These are phyloP conservation scores for Chamaea fasciata DNA, from an alignment of 2,113 vertebrate genomes.

Conservation along the genomic window DNA sequence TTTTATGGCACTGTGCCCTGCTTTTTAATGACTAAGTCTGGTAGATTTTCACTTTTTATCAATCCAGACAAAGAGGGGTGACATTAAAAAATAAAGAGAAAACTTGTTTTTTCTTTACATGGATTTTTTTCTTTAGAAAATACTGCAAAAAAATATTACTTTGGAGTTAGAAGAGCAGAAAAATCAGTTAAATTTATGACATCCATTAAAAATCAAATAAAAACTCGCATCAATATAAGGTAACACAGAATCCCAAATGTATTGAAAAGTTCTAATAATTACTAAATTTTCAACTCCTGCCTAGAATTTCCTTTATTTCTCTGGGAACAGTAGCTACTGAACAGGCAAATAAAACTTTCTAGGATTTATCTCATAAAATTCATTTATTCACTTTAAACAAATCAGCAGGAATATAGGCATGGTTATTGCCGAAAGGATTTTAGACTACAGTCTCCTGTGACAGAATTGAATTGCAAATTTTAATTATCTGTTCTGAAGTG, in stretches of 20 bases:
- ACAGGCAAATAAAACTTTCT: background rate
- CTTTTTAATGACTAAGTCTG: background rate
- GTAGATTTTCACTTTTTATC: slow-evolving; percentile 6
- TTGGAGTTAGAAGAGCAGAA: background rate
- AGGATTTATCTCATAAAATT: background rate
- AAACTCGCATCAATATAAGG: background rate
- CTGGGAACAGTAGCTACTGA: background rate
- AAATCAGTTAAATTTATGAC: background rate
- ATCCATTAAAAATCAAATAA: background rate
- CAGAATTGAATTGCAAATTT: background rate
- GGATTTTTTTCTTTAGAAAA: background rate
- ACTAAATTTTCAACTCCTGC: background rate
- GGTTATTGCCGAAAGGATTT: background rate
- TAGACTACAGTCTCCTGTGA: background rate
- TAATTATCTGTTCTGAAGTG: background rate
- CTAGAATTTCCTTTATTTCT: background rate
- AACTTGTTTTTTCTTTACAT: background rate
- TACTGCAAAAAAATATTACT: background rate
- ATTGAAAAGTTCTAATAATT: background rate
- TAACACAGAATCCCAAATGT: background rate
- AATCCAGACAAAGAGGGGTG: background rate
- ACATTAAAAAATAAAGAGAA: background rate
- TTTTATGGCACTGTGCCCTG: background rate
- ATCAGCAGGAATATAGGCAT: background rate
- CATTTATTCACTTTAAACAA: background rate